These are phyloP conservation scores for Hippolais icterina DNA, from an alignment of 2,113 vertebrate species.

Conservation along the genomic window DNA sequence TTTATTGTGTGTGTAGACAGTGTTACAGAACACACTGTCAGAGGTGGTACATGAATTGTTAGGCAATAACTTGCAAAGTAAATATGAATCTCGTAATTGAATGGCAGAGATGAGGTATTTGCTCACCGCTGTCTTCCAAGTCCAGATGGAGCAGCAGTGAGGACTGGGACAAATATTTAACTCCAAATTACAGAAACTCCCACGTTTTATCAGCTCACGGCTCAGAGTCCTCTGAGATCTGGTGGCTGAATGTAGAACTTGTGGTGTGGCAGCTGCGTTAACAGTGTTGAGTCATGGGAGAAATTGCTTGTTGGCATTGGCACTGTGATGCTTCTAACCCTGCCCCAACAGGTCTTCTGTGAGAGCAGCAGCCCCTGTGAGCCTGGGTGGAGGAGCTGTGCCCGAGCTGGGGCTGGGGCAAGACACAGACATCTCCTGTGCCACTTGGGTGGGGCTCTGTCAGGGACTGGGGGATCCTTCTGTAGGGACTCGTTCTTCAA, in stretches of 20 bases:
- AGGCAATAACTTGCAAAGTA: neutral
- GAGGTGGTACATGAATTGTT: neutral
- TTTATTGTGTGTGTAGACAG: neutral
- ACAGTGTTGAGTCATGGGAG: neutral
- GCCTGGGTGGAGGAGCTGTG: fast-evolving
- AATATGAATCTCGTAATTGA: neutral
- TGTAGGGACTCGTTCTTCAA: fast-evolving
- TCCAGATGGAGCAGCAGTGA: neutral
- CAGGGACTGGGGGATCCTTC: fast-evolving
- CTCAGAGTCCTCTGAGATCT: neutral
- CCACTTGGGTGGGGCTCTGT: fast-evolving
- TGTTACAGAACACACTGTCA: neutral
- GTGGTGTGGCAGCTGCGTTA: neutral
- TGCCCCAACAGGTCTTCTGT: neutral
- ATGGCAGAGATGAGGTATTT: neutral
- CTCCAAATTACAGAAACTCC: neutral
- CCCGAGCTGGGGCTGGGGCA: neutral
- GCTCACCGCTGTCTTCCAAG: neutral
- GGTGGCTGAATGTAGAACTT: neutral
- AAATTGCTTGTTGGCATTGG: neutral
- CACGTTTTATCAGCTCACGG: fast-evolving
- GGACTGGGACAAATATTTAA: neutral
- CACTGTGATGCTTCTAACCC: neutral
- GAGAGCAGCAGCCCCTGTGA: neutral
- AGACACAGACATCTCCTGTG: fast-evolving